These are phyloP conservation scores for Chymomyza costata DNA, from an alignment of 1,140 invertebrate genomes.

Conservation along the genomic window DNA sequence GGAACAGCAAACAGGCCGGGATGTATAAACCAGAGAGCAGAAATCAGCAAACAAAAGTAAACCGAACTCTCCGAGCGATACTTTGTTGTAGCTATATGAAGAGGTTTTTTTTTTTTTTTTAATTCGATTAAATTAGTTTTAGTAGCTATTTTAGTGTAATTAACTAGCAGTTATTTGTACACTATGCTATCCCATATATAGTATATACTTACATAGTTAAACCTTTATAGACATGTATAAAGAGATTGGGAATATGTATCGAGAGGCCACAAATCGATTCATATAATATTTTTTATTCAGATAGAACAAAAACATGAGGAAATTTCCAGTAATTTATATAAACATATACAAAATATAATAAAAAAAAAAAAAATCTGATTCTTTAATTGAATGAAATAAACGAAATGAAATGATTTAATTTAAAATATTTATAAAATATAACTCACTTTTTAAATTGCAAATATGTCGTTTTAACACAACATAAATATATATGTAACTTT, in stretches of 20 bases:
- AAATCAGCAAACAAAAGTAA: no score
- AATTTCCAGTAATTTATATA: constrained; percentile 6
- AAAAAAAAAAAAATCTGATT: constrained; percentile 4
- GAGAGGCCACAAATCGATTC: no score
- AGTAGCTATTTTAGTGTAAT: constrained; percentile 62
- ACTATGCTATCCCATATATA: no score
- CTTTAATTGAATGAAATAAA: constrained; percentile 11
- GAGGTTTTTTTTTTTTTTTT: constrained; percentile 48
- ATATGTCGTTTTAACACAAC: constrained; percentile 1
- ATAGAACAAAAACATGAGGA: constrained; percentile 6
- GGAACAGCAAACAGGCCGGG: no score
- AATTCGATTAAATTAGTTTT: constrained; percentile 61
- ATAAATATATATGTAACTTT: no score
- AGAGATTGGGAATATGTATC: no score
- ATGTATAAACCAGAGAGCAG: no score
- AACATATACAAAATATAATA: constrained; percentile 16
- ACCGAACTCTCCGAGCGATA: not conserved
- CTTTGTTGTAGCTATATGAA: constrained; percentile 2
- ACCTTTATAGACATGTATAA: constrained; percentile 26
- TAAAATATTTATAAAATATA: constrained; percentile 1
- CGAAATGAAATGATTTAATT: not conserved
- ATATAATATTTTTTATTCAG: no score
- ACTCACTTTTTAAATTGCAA: constrained; percentile 40
- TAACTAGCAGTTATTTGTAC: constrained; percentile 13
- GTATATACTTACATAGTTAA: constrained; percentile 3